Base-by-base conservation (phyloP, 2,113 vertebrate species). In the Siniperca chuatsi region DNA sequence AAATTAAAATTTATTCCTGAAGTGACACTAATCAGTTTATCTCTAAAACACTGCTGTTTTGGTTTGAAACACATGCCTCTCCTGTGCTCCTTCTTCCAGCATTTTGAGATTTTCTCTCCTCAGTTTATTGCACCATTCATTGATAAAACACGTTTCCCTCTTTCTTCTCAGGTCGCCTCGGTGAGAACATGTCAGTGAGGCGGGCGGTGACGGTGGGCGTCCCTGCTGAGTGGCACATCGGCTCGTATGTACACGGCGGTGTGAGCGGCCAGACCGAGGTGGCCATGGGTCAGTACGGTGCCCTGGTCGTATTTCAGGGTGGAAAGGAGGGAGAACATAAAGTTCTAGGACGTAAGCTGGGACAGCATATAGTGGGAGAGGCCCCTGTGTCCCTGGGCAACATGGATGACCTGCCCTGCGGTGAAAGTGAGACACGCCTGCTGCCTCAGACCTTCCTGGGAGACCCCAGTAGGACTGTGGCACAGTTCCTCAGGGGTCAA, bases 291-390 rank as follows among this genome's bases (percentile, higher is more conserved):
- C 97, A 96, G 33, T 98, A 98, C 0, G 97, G 95, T 0, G 96
- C 97, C 4, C 87, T 98, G 71, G 97, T 98, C 6, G 50, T 97
- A 44, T 97, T 96, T 65, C 91, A 95, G 78, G 94, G 94, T 0
- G 92, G 96, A 10, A 94, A 96, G 57, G 88, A 84, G n/a, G 92
- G 37, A 11, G 74, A 89, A 1, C 83, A 71, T 25, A 84, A 92
- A 44, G 71, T 87, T 68, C 75, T 97, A 0, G 97, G 97, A 11
- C 95, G 95, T 67, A 96, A 96, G 67, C 87, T 98, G 18, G 97
- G 96, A 37, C 97, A 98, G 91, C 97, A 98, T 10, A 85, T 98
- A 21, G 97, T 98, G 46, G 97, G 97, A 25, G 97, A 98, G 92
- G 94, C 96, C 1, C 97, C 97, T 0, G 52, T 95, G 76, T 94